Evolutionary conservation across 1,140 invertebrate species (phyloP), one percentile per base, ranked within the genome.

Genomic region (Drosophila leontia): DNA sequence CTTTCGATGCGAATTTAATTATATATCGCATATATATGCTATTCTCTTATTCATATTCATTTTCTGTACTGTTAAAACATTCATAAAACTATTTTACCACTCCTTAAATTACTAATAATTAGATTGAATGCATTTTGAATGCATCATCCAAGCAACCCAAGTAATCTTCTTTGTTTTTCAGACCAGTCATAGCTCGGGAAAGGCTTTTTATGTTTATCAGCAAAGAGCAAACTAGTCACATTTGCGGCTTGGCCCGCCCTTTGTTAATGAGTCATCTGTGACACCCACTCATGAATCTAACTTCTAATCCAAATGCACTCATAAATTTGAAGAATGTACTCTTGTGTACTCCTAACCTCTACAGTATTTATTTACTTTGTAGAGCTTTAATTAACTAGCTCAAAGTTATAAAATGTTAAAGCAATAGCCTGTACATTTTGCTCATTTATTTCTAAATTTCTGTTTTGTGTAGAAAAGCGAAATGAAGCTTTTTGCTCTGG

Each of bases 171-270:
- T 67, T 69, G 61, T 69, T 42, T 39, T 42, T 12, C 19, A 42
- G 8, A 12, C 9, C 35, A 69, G 23, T 69, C 63, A 71, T 48
- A 39, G 51, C 8, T 17, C 11, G 13, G 34, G 8, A 37, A 45
- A 32, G 34, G 34, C 11, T 15, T 39, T 32, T 32, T 17, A 7
- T 68, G 11, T 17, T 70, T 71, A 71, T 71, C 65, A 70, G 12
- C 9, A 41, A 58, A 57, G 48, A 55, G n/a, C 17, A 34, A 56
- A 26, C 19, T 58, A 70, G 19, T 58, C 65, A 70, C 68, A 9
- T 19, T 41, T 6, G 11, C 4, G 23, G 17, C 41, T 56, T 37
- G n/a, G 12, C 11, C 37, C 17, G 11, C 13, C 23, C 34, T 34
- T 37, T 61, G n/a, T 2, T 2, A 12, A 19, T 58, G 65, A 71